Base-by-base conservation (phyloP, 2,888 invertebrate genomes). In the Lasioglossum lativentre region DNA sequence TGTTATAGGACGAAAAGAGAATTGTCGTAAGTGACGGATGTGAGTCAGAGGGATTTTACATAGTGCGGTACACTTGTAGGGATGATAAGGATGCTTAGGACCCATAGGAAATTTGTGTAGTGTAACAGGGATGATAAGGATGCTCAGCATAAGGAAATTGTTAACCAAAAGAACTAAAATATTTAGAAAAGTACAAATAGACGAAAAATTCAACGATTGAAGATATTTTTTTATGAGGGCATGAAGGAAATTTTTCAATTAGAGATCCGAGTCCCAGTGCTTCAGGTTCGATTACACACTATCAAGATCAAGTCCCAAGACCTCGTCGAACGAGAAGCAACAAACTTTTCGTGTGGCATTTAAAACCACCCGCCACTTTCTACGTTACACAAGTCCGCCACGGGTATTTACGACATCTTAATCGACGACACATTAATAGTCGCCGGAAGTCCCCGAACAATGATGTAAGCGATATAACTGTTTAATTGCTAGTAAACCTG, bases 341-440 rank as follows among this genome's bases (percentile, higher is more conserved):
- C 56, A 66, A 75, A 52, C 30, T 73, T 80, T 72, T 80, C 71
- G 75, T 66, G 19, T 56, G n/a, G 27, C 74, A 83, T 77, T 34
- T 77, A 68, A 74, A 74, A 40, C 38, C 42, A 76, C 23, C 34
- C 30, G 59, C 23, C n/a, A 78, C 84, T 84, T 84, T 84, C 83
- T 75, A 84, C 59, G 40, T 78, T 82, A 71, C 70, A 80, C 79
- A 83, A 83, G 47, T 34, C 30, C 16, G 40, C 34, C 38, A 23
- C 59, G 27, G 19, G 30, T n/a, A 59, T 59, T 78, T 72, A 78
- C 52, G 42, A 78, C n/a, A 63, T 78, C 66, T 78, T 38, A 56
- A 85, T 72, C 71, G 27, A 56, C 52, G 30, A 66, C 52, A n/a
- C 63, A 30, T 82, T 75, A 75, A 78, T 82, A 19, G n/a, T 75